These are phyloP conservation scores for Benthosema pterotum DNA, from an alignment of 2,797 vertebrate genomes.

Conservation along the genomic window DNA sequence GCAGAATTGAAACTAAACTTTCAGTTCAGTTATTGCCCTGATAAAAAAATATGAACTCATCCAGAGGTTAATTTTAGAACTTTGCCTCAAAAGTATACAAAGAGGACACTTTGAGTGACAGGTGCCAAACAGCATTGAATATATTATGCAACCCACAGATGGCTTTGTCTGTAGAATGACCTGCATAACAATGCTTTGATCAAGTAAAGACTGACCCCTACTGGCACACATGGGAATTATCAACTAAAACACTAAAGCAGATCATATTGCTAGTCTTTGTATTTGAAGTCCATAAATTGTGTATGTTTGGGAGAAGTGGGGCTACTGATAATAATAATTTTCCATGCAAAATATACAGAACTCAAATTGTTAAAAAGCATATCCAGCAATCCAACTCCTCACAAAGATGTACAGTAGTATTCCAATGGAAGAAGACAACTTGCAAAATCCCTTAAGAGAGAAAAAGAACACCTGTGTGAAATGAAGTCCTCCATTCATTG, in stretches of 20 bases:
- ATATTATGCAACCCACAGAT: not conserved
- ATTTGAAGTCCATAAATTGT: too few relatives aligned
- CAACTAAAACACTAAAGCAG: not conserved
- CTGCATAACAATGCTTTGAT: slow-evolving; percentile 17
- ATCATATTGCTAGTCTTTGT: not conserved
- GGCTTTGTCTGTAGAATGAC: slow-evolving; percentile 1
- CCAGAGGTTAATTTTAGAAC: not conserved
- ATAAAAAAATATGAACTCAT: slow-evolving; percentile 88
- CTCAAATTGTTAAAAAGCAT: too few relatives aligned
- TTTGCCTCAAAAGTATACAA: slow-evolving; percentile 18
- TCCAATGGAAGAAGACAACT: too few relatives aligned
- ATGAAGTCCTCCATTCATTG: too few relatives aligned
- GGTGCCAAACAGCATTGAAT: slow-evolving; percentile 1
- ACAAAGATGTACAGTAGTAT: too few relatives aligned
- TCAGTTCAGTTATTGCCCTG: slow-evolving; percentile 87
- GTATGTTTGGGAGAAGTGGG: too few relatives aligned
- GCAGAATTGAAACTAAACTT: slow-evolving; percentile 83
- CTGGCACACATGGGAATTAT: slow-evolving; percentile 45
- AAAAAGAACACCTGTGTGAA: too few relatives aligned
- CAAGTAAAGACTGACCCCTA: slow-evolving; percentile 64
- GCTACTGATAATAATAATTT: too few relatives aligned
- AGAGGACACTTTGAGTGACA: slow-evolving; percentile 18
- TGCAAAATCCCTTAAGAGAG: too few relatives aligned
- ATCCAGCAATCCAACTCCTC: too few relatives aligned
- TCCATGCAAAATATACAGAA: too few relatives aligned